Percentiles rank a stretch among this genome's conserved stretches.
phyloP scores from a whole-genome alignment of 2,113 vertebrate species.

The Nannospalax galili region DNA sequence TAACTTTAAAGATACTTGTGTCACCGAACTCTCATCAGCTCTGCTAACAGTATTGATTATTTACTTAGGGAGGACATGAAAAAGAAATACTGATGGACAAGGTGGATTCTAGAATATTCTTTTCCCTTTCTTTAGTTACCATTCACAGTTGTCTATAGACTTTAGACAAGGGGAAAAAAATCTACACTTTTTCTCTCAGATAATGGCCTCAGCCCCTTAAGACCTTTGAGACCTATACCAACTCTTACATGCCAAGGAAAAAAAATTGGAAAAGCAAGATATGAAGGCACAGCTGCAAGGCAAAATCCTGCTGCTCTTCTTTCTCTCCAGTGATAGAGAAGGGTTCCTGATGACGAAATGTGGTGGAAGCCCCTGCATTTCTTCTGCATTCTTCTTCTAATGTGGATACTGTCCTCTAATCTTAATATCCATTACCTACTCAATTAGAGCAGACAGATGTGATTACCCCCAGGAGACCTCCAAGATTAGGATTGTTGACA shows the following conservation, averaged over 20 bases:
- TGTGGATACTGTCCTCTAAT: background rate
- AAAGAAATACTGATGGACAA: conserved; percentile 10
- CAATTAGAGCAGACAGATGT: background rate
- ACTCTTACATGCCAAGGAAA: background rate
- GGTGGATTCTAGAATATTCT: conserved; percentile 46
- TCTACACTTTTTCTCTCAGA: conserved; percentile 20
- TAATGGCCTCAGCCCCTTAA: conserved; percentile 2
- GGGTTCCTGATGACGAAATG: background rate
- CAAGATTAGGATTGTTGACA: background rate
- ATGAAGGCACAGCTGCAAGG: background rate
- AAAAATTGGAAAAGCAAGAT: background rate
- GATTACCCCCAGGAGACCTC: background rate
- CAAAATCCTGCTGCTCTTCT: background rate
- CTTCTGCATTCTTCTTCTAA: background rate
- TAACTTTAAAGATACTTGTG: conserved; percentile 53
- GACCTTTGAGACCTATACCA: conserved; percentile 3
- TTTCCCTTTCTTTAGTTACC: conserved; percentile 25
- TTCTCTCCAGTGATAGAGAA: conserved; percentile 13
- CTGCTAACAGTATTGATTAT: conserved; percentile 24
- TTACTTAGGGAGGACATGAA: background rate
- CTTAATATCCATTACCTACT: background rate
- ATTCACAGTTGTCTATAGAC: background rate
- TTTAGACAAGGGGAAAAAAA: background rate
- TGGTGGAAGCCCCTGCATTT: background rate
- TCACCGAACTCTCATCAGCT: conserved; percentile 10